phyloP scores from a whole-genome alignment of 2,113 vertebrate species.

The Ondatra zibethicus region DNA sequence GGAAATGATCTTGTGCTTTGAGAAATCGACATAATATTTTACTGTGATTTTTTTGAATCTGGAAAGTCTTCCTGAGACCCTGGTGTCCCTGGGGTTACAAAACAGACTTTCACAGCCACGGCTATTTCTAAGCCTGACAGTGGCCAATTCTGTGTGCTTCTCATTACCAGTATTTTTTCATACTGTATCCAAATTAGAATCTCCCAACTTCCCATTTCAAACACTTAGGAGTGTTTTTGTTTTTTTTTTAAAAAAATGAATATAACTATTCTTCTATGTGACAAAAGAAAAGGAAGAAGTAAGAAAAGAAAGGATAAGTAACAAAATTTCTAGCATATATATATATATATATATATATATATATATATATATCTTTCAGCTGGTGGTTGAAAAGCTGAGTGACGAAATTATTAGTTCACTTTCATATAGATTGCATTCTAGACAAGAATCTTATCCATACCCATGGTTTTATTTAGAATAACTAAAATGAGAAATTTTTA shows the following conservation, averaged over 20 bases:
- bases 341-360: background rate
- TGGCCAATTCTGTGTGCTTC: background rate
- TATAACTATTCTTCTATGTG: background rate
- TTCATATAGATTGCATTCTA: background rate
- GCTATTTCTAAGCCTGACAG: background rate
- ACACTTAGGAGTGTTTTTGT: background rate
- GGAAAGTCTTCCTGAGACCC: background rate
- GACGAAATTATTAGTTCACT: background rate
- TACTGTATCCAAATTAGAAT: background rate
- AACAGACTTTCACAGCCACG: background rate
- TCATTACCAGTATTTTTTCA: background rate
- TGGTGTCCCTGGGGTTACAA: background rate
- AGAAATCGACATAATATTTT: background rate
- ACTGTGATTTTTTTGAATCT: background rate
- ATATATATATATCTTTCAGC: background rate
- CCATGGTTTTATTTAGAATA: conserved; percentile 22
- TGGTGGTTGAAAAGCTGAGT: background rate
- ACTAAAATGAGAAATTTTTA: conserved; percentile 52
- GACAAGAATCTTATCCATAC: background rate
- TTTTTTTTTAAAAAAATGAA: background rate
- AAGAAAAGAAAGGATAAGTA: background rate
- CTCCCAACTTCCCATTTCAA: background rate
- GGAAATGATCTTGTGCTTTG: background rate
- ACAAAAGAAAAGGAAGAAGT: background rate
- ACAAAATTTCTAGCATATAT: background rate